These are phyloP conservation scores for Drosophila recens DNA, from an alignment of 2,888 invertebrate species.

Conservation along the genomic window DNA sequence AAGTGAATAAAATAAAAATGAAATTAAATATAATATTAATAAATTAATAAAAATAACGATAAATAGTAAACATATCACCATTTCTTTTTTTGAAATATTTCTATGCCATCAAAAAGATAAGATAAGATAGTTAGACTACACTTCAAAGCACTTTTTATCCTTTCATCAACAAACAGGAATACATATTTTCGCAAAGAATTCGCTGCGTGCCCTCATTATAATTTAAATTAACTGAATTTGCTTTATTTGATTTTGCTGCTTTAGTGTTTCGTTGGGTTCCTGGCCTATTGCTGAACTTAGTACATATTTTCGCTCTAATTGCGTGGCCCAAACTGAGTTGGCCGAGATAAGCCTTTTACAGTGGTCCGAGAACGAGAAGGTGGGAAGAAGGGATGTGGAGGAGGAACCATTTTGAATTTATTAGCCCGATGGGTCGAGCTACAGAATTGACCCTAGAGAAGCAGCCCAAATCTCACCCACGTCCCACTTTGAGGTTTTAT, in stretches of 20 bases:
- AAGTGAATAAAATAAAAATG: conserved; percentile 2
- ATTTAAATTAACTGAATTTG: conserved; percentile 77
- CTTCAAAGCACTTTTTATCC: conserved; percentile 52
- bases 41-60: too few species aligned
- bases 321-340: conserved; percentile 50
- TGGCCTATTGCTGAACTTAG: conserved; percentile 49
- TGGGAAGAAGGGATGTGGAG: neutral
- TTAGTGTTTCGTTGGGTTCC: conserved; percentile 60
- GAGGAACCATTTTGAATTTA: conserved; percentile 64
- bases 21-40: neutral
- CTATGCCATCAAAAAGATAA: neutral
- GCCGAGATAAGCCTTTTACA: conserved; percentile 62
- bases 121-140: conserved; percentile 11
- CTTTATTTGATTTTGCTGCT: conserved; percentile 72
- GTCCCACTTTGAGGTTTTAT: conserved; percentile 33
- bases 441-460: conserved; percentile 43
- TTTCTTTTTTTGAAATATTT: too few species aligned
- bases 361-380: neutral
- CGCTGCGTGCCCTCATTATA: conserved; percentile 63
- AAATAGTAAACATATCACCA: too few species aligned
- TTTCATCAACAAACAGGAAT: conserved; percentile 35
- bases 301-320: conserved; percentile 70
- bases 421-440: conserved; percentile 57
- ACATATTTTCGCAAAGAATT: conserved; percentile 17
- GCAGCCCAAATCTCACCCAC: neutral